A percentile compares a stretch with the other conserved stretches of the same genome.
Conservation (phyloP, 2,888 invertebrate species). For the Meganola albula region DNA sequence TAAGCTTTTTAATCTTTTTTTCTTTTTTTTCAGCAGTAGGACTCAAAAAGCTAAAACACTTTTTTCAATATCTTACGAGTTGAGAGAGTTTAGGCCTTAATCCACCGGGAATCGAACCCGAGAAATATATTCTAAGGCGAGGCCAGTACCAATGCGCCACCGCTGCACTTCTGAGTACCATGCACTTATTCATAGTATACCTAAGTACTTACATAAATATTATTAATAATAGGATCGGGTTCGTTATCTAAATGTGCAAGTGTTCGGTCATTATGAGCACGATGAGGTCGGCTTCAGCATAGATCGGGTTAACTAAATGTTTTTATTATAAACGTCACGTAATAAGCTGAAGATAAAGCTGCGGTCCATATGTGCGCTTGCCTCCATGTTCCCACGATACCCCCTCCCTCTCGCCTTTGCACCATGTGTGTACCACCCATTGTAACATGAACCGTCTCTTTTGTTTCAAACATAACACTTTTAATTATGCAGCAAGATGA, state of each 20-base stretch:
- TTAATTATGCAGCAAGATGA: conserved; percentile 20
- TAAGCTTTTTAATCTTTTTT: too few relatives aligned
- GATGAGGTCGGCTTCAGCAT: too few relatives aligned
- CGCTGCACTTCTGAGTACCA: too few relatives aligned
- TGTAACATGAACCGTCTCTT: conserved; percentile 39
- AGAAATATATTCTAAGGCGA: too few relatives aligned
- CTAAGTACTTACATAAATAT: conserved; percentile 28
- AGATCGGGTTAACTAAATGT: conserved; percentile 60
- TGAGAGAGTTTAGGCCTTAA: too few relatives aligned
- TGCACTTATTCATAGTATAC: too few relatives aligned
- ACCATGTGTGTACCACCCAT: conserved; percentile 64
- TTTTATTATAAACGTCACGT: conserved; percentile 61
- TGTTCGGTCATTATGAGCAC: conserved; percentile 44
- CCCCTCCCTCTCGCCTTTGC: conserved; percentile 38
- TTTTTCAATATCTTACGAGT: too few relatives aligned
- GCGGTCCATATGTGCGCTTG: conserved; percentile 67
- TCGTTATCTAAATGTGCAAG: conserved; percentile 52
- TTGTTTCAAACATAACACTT: conserved; percentile 25
- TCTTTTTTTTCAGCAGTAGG: too few relatives aligned
- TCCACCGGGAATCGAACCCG: too few relatives aligned
- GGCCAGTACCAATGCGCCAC: too few relatives aligned
- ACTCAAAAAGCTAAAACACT: too few relatives aligned
- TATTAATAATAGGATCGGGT: too few relatives aligned
- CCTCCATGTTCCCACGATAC: conserved; percentile 61
- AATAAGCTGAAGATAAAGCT: conserved; percentile 70